Evolutionary conservation across 1,140 invertebrate genomes (phyloP).

Genomic region (Hormaphis cornu): DNA sequence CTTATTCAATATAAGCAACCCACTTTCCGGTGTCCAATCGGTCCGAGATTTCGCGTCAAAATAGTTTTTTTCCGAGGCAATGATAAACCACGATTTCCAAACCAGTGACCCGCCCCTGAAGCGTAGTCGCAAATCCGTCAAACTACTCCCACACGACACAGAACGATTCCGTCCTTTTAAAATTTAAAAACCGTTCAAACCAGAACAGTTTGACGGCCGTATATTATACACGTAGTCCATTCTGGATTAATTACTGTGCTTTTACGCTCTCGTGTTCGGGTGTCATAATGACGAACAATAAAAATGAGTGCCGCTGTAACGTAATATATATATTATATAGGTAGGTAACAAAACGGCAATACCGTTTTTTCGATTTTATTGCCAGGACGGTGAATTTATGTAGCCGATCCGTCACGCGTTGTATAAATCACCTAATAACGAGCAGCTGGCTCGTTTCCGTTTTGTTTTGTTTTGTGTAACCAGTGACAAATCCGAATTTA

Average conservation of each 20-base stretch:
- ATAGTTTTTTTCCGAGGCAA: no score
- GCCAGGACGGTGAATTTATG: background rate
- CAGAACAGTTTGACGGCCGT: no score
- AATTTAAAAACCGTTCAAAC: no score
- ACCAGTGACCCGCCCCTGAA: no score
- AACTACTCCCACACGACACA: no score
- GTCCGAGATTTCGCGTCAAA: no score
- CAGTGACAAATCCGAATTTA: conserved; percentile 15
- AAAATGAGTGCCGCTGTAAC: background rate
- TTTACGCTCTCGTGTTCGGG: background rate
- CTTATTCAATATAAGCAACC: no score
- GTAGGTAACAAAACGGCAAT: conserved; percentile 2
- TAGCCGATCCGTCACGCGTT: background rate
- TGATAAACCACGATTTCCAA: no score
- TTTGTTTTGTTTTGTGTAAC: background rate
- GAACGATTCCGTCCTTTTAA: no score
- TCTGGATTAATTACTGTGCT: conserved; percentile 17
- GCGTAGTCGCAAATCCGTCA: no score
- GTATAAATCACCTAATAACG: conserved; percentile 26
- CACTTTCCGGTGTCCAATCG: no score
- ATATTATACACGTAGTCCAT: background rate
- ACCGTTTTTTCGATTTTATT: background rate
- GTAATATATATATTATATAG: no score
- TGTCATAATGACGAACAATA: conserved; percentile 8
- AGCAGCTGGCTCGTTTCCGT: conserved; percentile 8